phyloP scores from a whole-genome alignment of 2,797 vertebrate species.

The Trachops cirrhosus region DNA sequence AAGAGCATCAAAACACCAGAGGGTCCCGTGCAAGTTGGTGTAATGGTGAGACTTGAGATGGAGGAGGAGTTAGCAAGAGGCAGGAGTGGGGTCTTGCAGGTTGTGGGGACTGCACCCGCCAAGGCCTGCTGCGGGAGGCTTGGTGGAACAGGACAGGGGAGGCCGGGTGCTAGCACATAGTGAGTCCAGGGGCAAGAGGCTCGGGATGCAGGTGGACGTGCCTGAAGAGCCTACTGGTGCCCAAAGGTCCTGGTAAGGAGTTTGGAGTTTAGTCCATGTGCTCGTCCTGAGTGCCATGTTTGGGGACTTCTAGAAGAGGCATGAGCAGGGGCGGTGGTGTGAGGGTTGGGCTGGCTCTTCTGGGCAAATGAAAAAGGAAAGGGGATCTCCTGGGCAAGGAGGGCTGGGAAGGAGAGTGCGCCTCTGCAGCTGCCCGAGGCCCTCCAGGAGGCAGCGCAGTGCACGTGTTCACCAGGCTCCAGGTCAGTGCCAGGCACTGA shows the following conservation, averaged over 20 bases:
- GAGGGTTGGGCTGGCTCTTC: accelerated
- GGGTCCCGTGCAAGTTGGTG: too few species aligned
- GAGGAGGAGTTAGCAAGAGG: too few species aligned
- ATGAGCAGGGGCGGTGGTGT: accelerated
- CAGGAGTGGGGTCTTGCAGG: background rate
- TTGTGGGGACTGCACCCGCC: background rate
- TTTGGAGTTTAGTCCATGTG: background rate
- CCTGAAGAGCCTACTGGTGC: background rate
- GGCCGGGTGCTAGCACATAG: background rate
- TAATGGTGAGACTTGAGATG: background rate
- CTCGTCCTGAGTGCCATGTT: background rate
- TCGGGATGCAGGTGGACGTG: accelerated
- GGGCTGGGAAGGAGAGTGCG: background rate
- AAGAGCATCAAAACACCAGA: accelerated
- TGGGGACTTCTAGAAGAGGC: background rate
- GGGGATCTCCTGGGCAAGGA: background rate
- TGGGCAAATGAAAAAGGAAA: background rate
- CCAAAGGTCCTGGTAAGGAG: background rate
- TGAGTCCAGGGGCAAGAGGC: too few species aligned
- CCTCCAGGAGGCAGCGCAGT: accelerated
- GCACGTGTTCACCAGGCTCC: accelerated
- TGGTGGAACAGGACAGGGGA: background rate
- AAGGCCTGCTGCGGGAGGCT: background rate
- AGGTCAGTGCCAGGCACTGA: too few species aligned
- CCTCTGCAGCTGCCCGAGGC: accelerated